Conservation (phyloP, 2,797 vertebrate species). For the Gambelia wislizenii region DNA sequence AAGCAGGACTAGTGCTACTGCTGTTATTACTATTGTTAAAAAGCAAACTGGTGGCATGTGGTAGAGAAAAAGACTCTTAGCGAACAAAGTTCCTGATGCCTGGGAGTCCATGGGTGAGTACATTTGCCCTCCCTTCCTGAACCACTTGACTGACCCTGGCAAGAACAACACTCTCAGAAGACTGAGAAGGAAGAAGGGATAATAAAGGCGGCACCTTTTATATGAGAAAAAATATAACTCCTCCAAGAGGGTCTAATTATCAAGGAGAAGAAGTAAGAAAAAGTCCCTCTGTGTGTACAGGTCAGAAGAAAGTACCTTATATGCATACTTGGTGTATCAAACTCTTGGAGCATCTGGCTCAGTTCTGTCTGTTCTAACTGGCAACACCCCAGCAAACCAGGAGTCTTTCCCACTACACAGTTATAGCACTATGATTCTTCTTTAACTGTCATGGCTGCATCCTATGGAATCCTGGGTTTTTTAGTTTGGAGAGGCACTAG, state of each 20-base stretch:
- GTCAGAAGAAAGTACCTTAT: not conserved
- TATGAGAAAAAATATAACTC: not conserved
- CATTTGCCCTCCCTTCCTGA: not conserved
- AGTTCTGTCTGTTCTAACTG: not conserved
- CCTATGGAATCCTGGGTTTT: no score
- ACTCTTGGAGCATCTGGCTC: not conserved
- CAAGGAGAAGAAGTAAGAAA: no score
- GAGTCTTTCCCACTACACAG: not conserved
- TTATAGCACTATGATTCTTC: no score
- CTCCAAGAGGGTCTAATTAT: not conserved
- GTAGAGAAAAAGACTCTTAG: not conserved
- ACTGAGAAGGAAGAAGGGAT: not conserved
- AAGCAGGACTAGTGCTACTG: not conserved
- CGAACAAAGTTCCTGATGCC: not conserved
- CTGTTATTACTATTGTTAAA: not conserved
- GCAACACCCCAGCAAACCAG: not conserved
- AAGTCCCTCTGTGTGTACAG: not conserved
- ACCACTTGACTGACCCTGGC: not conserved
- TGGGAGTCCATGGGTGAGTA: no score
- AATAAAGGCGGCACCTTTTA: not conserved
- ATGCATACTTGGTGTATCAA: not conserved
- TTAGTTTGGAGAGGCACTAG: no score
- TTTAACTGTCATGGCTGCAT: no score
- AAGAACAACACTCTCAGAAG: not conserved
- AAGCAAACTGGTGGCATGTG: not conserved